Evolutionary conservation across 2,113 vertebrate species (phyloP).

Genomic region (Gadus macrocephalus): DNA sequence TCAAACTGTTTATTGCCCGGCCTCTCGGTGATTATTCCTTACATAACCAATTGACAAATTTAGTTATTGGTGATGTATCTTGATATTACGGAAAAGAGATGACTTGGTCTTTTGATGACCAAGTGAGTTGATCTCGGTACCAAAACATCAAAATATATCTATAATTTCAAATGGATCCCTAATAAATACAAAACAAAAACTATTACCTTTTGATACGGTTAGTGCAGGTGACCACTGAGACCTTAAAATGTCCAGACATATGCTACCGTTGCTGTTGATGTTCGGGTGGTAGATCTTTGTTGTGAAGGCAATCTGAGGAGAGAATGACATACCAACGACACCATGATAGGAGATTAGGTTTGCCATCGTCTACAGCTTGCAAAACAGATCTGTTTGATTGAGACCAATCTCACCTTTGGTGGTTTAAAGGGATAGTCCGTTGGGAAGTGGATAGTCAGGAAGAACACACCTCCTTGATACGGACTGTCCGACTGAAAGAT

Average conservation of each 20-base stretch:
- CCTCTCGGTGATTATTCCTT: too few relatives aligned
- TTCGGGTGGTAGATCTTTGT: conserved; percentile 98
- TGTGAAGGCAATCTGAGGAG: conserved; percentile 86
- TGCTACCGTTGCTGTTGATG: conserved; percentile 96
- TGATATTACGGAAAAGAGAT: background rate
- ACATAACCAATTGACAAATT: too few relatives aligned
- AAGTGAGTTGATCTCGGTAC: background rate
- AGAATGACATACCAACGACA: conserved; percentile 14
- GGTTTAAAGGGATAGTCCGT: conserved; percentile 97
- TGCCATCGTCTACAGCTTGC: background rate
- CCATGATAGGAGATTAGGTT: background rate
- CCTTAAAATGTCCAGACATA: conserved; percentile 95
- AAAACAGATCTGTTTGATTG: background rate
- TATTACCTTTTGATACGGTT: conserved; percentile 92
- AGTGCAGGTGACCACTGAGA: conserved; percentile 96
- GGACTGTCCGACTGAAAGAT: conserved; percentile 85
- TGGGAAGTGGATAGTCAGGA: conserved; percentile 92
- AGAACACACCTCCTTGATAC: conserved; percentile 94
- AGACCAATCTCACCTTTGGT: conserved; percentile 79
- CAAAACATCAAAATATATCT: background rate
- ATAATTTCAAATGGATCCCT: background rate
- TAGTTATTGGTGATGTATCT: too few relatives aligned
- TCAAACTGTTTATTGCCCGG: too few relatives aligned
- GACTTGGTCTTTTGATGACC: too few relatives aligned
- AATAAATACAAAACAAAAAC: background rate